These are phyloP conservation scores for Augochlorella aurata DNA, from an alignment of 2,888 invertebrate genomes.

Conservation along the genomic window DNA sequence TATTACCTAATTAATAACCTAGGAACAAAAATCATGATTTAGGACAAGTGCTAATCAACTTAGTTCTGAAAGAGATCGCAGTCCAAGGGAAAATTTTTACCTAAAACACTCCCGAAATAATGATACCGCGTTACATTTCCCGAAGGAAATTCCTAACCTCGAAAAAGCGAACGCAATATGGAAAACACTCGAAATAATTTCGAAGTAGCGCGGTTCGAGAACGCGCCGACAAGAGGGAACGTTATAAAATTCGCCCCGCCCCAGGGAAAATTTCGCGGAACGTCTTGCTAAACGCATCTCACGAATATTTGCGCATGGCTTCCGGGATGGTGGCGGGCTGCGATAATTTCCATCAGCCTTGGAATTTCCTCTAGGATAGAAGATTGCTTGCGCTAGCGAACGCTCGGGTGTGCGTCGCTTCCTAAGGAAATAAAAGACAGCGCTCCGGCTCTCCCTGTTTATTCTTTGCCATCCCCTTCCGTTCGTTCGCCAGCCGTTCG, in stretches of 20 bases:
- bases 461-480: slow-evolving; percentile 6
- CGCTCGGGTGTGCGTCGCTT: slow-evolving; percentile 8
- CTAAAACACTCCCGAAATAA: not conserved
- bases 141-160: no score
- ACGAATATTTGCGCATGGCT: slow-evolving; percentile 35
- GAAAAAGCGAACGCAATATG: slow-evolving; percentile 2
- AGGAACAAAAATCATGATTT: no score
- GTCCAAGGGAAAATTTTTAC: no score
- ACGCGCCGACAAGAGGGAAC: slow-evolving; percentile 20
- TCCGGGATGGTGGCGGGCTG: slow-evolving; percentile 19
- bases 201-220: not conserved
- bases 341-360: slow-evolving; percentile 44
- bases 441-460: slow-evolving; percentile 10
- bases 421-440: slow-evolving; percentile 11
- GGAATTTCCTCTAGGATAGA: slow-evolving; percentile 40
- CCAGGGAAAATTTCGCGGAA: slow-evolving; percentile 11
- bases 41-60: no score
- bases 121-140: not conserved
- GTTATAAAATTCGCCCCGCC: slow-evolving; percentile 14
- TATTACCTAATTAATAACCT: no score
- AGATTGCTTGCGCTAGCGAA: slow-evolving; percentile 21
- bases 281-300: slow-evolving; percentile 31
- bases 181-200: slow-evolving; percentile 33
- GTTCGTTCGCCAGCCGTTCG: not conserved
- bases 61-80: no score